Base-by-base conservation (phyloP, 2,113 vertebrate species). In the Thinocorus orbignyianus region DNA sequence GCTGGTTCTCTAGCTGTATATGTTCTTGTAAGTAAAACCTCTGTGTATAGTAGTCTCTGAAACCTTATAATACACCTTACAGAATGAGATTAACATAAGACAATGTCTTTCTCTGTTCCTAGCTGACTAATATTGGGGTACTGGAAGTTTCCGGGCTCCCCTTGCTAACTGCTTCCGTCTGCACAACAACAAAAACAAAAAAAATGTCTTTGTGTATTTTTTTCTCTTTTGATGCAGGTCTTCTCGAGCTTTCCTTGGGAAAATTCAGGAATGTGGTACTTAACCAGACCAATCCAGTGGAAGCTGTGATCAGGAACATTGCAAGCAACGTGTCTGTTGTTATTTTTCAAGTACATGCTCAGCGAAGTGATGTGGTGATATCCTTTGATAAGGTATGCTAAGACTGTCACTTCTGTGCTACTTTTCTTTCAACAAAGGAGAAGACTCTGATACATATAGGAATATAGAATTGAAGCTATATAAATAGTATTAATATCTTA, bases 311-410 rank as follows among this genome's bases (percentile, higher is more conserved):
- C 93, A 98, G 97, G 88, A 94, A 97, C 68, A 98, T 99, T 86
- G 98, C 98, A 20, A 65, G 95, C 41, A 98, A 98, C 2, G 98
- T 98, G 17, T 96, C 99, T 30, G 98, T 98, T 51, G 41, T 99
- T 93, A 97, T 98, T 22, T 98, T 99, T 95, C 99, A 99, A 97
- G 98, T 99, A 81, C 99, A 99, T 94, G 98, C 99, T 7, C 99
- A 98, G 95, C 97, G 98, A 71, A 97, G 35, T 52, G 98, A 99
- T 79, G 97, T 98, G 84, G 99, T 99, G 1, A 86, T 99, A 55
- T 99, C 99, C 44, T 99, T 99, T 95, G 97, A 95, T 82, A 98
- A 97, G 98, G 99, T 99, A 97, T 91, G 97, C 64, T 61, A 74
- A 69, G 55, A 81, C 51, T 51, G 31, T 72, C 30, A 42, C 17